Conservation (phyloP, 2,797 vertebrate species). For the Gorsachius magnificus region DNA sequence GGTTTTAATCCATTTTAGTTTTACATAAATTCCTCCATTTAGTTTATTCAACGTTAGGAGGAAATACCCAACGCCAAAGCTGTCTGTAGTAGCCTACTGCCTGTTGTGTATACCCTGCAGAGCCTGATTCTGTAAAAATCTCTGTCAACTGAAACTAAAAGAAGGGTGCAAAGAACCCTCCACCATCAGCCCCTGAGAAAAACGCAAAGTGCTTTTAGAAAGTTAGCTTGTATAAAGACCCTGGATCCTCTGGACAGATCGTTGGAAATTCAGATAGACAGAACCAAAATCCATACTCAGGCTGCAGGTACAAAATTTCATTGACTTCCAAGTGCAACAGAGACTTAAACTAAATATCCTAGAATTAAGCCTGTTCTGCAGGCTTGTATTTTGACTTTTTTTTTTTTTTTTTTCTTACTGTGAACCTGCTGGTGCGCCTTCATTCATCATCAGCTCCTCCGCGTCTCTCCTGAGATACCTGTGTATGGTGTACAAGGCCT, state of each 20-base stretch:
- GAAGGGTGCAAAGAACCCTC: background rate
- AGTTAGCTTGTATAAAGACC: background rate
- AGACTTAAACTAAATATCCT: background rate
- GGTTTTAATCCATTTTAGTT: background rate
- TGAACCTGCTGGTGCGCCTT: background rate
- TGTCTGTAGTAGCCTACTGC: background rate
- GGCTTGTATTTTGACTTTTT: background rate
- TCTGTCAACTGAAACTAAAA: background rate
- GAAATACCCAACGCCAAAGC: background rate
- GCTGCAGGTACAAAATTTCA: background rate
- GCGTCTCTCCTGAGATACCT: background rate
- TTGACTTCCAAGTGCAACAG: background rate
- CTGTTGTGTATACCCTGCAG: background rate
- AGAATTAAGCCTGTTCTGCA: background rate
- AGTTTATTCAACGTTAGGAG: background rate
- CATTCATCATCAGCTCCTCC: background rate
- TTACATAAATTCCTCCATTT: background rate
- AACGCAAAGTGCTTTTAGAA: background rate
- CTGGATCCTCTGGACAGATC: background rate
- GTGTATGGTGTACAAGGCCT: background rate
- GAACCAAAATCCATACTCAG: background rate
- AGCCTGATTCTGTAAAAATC: background rate
- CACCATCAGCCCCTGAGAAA: background rate
- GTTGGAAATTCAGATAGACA: background rate
- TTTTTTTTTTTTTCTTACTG: background rate